Evolutionary conservation across 2,797 vertebrate species (phyloP).

Genomic region (Petrocephalus sullivani): DNA sequence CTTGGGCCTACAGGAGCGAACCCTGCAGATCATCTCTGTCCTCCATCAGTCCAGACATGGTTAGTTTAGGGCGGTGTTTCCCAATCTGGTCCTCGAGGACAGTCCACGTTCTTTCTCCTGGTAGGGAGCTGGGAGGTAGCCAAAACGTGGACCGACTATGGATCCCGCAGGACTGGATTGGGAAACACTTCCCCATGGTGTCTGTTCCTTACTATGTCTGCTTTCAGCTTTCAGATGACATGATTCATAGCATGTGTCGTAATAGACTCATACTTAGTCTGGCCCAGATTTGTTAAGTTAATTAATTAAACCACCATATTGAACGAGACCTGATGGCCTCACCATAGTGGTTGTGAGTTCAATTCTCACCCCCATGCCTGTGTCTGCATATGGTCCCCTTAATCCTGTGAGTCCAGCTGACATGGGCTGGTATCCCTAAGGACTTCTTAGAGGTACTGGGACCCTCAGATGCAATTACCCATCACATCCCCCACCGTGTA

Average conservation of each 20-base stretch:
- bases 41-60: not conserved
- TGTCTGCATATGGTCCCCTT: not conserved
- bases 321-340: not conserved
- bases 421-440: not conserved
- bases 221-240: not conserved
- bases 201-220: not conserved
- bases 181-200: not conserved
- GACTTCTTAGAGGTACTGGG: not conserved
- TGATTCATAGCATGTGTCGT: not conserved
- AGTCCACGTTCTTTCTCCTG: too few relatives aligned
- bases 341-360: not conserved
- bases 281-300: not conserved
- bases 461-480: not conserved
- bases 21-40: not conserved
- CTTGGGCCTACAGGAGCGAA: not conserved
- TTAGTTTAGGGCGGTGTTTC: not conserved
- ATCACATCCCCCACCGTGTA: not conserved
- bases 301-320: not conserved
- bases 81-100: not conserved
- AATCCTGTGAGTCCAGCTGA: not conserved
- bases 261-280: not conserved
- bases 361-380: not conserved
- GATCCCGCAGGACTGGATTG: too few relatives aligned
- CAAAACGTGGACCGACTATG: too few relatives aligned
- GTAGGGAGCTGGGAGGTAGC: too few relatives aligned